These are phyloP conservation scores for Dermochelys coriacea DNA, from an alignment of 2,797 vertebrate genomes.

Conservation along the genomic window DNA sequence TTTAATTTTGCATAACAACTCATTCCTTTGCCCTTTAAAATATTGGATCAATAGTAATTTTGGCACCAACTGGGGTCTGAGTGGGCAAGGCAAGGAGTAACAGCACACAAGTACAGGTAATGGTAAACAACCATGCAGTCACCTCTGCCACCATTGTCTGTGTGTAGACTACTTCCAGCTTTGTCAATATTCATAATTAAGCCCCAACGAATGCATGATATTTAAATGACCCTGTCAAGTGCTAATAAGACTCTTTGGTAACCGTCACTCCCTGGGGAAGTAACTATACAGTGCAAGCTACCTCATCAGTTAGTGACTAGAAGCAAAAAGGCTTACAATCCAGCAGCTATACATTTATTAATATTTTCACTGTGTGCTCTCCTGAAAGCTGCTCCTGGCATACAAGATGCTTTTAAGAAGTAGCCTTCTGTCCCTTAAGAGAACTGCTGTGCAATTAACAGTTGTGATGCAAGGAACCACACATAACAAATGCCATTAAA, in stretches of 20 bases:
- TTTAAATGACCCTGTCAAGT: slow-evolving; percentile 71
- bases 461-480: slow-evolving; percentile 63
- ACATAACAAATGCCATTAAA: slow-evolving; percentile 73
- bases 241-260: slow-evolving; percentile 73
- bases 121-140: slow-evolving; percentile 89
- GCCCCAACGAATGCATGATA: slow-evolving; percentile 66
- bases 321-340: slow-evolving; percentile 56
- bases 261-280: slow-evolving; percentile 45
- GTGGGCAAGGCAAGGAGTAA: slow-evolving; percentile 85
- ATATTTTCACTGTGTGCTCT: slow-evolving; percentile 49
- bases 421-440: slow-evolving; percentile 52
- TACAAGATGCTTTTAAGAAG: slow-evolving; percentile 36
- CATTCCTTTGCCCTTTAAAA: slow-evolving; percentile 84
- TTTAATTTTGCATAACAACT: slow-evolving; percentile 78
- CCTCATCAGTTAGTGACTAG: slow-evolving; percentile 47
- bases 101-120: slow-evolving; percentile 83
- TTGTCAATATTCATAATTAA: slow-evolving; percentile 71
- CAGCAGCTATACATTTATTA: slow-evolving; percentile 55
- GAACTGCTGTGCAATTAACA: slow-evolving; percentile 3
- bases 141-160: slow-evolving; percentile 95
- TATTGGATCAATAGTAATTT: neutral
- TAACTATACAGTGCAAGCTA: slow-evolving; percentile 38
- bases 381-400: slow-evolving; percentile 53
- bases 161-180: slow-evolving; percentile 91
- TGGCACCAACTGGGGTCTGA: slow-evolving; percentile 49